These are phyloP conservation scores for Rhabdomys pumilio DNA, from an alignment of 2,797 vertebrate species.

Conservation along the genomic window DNA sequence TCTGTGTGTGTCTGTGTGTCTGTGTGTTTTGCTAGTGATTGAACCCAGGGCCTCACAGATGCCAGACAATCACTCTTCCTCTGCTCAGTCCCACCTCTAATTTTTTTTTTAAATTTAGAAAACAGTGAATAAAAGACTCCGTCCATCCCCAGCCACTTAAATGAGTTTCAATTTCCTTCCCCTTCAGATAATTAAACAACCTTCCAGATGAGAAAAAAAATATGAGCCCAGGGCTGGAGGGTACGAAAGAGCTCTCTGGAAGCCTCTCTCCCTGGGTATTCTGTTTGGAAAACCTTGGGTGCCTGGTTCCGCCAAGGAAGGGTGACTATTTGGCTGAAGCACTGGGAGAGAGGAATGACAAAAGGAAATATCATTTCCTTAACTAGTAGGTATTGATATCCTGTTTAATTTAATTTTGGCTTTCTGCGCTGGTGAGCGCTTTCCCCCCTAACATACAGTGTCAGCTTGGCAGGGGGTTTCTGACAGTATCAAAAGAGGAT, in stretches of 20 bases:
- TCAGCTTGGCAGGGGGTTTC: conserved; percentile 88
- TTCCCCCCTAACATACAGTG: conserved; percentile 82
- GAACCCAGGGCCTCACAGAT: neutral
- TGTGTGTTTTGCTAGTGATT: neutral
- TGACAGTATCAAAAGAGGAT: conserved; percentile 85
- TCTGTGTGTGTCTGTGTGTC: neutral
- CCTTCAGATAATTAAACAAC: neutral
- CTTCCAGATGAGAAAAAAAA: conserved; percentile 8
- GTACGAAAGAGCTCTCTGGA: neutral
- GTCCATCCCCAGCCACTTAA: neutral
- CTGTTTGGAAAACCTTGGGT: conserved; percentile 57
- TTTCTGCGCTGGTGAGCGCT: conserved; percentile 84
- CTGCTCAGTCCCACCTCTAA: neutral
- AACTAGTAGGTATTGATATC: conserved; percentile 89
- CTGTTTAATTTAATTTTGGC: conserved; percentile 89
- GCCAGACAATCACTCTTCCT: neutral
- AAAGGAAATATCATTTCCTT: conserved; percentile 88
- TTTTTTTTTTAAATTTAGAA: conserved; percentile 40
- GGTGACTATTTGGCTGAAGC: conserved; percentile 83
- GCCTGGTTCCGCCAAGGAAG: conserved; percentile 71
- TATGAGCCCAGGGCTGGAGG: neutral
- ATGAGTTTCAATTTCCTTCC: neutral
- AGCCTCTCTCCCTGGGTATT: neutral
- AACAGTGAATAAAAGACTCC: conserved; percentile 7
- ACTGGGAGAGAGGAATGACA: conserved; percentile 80